Percentiles rank a stretch among this genome's conserved stretches.
Conservation (phyloP, 2,888 invertebrate genomes). For the Lordiphosa fenestrarum region DNA sequence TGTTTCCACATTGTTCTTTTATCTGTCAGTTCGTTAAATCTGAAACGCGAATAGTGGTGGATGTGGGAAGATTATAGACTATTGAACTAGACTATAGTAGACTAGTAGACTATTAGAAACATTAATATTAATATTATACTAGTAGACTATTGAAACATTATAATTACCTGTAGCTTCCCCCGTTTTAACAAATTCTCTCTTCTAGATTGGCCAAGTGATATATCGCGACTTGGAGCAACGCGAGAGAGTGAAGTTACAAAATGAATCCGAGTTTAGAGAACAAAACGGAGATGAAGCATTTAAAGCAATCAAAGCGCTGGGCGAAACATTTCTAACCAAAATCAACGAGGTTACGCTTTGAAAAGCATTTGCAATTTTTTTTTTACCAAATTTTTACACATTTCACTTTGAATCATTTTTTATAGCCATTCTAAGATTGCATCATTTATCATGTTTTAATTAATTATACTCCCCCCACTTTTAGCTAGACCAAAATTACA, state of each 20-base stretch:
- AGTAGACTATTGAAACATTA: too few relatives aligned
- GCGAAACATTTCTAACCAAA: constrained; percentile 70
- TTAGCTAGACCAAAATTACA: constrained; percentile 6
- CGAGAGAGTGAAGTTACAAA: constrained; percentile 61
- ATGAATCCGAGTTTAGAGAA: constrained; percentile 66
- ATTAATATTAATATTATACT: too few relatives aligned
- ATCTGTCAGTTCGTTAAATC: too few relatives aligned
- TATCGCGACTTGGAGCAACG: constrained; percentile 73
- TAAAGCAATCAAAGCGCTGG: constrained; percentile 73
- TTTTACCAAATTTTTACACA: constrained; percentile 4
- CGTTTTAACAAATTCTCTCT: neutral
- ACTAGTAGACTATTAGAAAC: too few relatives aligned
- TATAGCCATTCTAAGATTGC: neutral
- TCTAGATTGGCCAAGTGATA: constrained; percentile 79
- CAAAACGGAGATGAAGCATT: constrained; percentile 75
- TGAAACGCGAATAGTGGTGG: too few relatives aligned
- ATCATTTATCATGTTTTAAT: neutral
- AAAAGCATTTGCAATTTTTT: neutral
- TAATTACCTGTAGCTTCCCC: neutral
- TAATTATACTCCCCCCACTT: neutral
- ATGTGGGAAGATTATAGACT: too few relatives aligned
- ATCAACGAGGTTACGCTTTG: constrained; percentile 48
- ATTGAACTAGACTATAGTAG: too few relatives aligned
- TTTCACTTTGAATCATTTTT: constrained; percentile 4
- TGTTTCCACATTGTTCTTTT: too few relatives aligned